Evolutionary conservation across 2,113 vertebrate species (phyloP), one percentile per base, ranked within the genome.

Genomic region (Camelus bactrianus): DNA sequence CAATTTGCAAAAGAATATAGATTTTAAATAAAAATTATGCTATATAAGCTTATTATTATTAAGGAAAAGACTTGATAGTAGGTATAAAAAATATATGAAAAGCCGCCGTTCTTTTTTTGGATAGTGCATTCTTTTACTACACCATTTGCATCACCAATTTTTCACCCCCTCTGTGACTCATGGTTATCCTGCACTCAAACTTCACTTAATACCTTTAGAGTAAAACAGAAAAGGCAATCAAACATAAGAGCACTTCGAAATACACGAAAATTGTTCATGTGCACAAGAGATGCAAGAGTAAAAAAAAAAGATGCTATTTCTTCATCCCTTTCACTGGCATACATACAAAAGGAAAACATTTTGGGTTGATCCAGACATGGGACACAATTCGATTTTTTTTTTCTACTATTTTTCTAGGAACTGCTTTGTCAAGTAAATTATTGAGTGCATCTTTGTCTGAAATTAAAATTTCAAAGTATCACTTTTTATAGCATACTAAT

Each of bases 381-480:
- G 64, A 90, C 67, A 92, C 70, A 84, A 96, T 96, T 96, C 42
- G 89, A 69, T 58, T 1, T 64, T 58, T 2, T 2, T 92, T 96
- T 90, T 24, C 58, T 80, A 58, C 58, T 87, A 64, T 95, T 92
- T 92, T 95, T 90, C 48, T 70, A 84, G 75, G 38, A 96, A 90
- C 17, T 90, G 17, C 86, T 96, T 96, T 96, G 56, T 88, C 84
- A 88, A 93, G 54, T 75, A 92, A 92, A 96, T 95, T 95, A 94
- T 90, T 93, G 76, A 94, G 50, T 84, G 50, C 75, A 50, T 64
- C 69, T 94, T 93, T 96, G 30, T 52, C 42, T 92, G n/a, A 96
- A 92, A 92, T 96, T 96, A 95, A 93, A 95, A 92, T 95, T 85
- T 90, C 80, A 96, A 92, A 92, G 56, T 90, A 92, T 92, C 58